Base-by-base conservation (phyloP, 2,113 vertebrate genomes). In the Tonatia bakeri region DNA sequence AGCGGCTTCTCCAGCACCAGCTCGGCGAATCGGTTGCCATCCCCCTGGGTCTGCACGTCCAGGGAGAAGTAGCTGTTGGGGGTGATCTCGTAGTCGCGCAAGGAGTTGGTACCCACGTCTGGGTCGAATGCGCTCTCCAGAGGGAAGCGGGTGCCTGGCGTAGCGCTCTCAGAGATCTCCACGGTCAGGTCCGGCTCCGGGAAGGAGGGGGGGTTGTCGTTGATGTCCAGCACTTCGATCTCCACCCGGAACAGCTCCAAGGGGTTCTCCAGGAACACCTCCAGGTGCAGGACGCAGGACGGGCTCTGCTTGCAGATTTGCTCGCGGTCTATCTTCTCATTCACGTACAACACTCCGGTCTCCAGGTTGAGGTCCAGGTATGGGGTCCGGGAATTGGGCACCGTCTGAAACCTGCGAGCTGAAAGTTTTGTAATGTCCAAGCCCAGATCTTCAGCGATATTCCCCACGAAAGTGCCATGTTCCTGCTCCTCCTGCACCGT, bases 371-470 rank as follows among this genome's bases (percentile, higher is more conserved):
- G 99, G 97, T 99, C 99, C 98, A 99, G 98, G 97, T 99, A 99
- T 72, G 99, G 99, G 87, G 99, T 99, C 90, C 99, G 98, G 1
- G 99, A 99, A 97, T 99, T 99, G 91, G 99, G 99, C 97, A 99
- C 99, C 70, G 99, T 99, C 97, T 99, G 99, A 97, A 99, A 99
- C 69, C 99, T 98, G 94, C 99, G 99, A 81, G 99, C 99, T 40
- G 99, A 99, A 98, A 99, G 99, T 98, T 99, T 99, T 97, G 99
- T 99, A 96, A 99, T 99, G 99, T 99, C 99, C 99, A 99, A 99
- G 91, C 99, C 99, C 98, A 99, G 98, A 97, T 99, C 99, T 98
- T 99, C 99, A 33, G 99, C 99, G 95, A 99, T 99, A 98, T 99
- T 99, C 90, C 99, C 99, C 99, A 99, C 99, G 97, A 99, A 98